Percentiles rank a stretch among this genome's conserved stretches.
Evolutionary conservation across 2,797 vertebrate genomes (phyloP).

Genomic region (Cirrhinus mrigala): DNA sequence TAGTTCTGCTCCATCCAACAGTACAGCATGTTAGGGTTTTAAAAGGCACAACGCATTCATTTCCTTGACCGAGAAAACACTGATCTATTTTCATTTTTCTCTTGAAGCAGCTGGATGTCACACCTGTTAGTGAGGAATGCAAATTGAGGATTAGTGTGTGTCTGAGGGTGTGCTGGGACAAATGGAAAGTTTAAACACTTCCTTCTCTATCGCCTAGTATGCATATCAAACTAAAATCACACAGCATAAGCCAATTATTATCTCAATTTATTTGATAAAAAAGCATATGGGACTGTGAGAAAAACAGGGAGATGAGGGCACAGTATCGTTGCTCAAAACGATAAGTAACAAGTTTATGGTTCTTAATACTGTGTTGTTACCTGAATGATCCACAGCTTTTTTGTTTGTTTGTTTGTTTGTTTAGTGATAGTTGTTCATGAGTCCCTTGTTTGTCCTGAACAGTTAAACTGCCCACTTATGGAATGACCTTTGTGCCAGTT

Average conservation of each 20-base stretch:
- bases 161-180: neutral
- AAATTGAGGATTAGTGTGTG: slow-evolving; percentile 31
- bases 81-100: slow-evolving; percentile 46
- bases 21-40: neutral
- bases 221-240: slow-evolving; percentile 36
- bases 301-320: neutral
- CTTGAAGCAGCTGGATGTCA: slow-evolving; percentile 23
- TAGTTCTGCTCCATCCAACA: slow-evolving; percentile 25
- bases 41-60: slow-evolving; percentile 7
- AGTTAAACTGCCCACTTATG: too few relatives aligned
- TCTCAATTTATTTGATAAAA: slow-evolving; percentile 25
- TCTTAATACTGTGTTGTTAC: too few relatives aligned
- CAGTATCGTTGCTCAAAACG: neutral
- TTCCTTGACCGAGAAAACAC: slow-evolving; percentile 31
- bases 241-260: neutral
- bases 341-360: too few relatives aligned
- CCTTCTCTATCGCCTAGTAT: slow-evolving; percentile 27
- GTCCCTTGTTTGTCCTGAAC: too few relatives aligned
- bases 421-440: too few relatives aligned
- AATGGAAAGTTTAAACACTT: slow-evolving; percentile 40
- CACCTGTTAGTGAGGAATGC: slow-evolving; percentile 51
- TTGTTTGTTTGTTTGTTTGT: too few relatives aligned
- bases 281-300: neutral
- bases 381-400: too few relatives aligned
- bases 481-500: too few relatives aligned